A percentile compares a stretch with the other conserved stretches of the same genome.
Evolutionary conservation across 2,797 vertebrate species (phyloP).

Genomic region (Staurois parvus): DNA sequence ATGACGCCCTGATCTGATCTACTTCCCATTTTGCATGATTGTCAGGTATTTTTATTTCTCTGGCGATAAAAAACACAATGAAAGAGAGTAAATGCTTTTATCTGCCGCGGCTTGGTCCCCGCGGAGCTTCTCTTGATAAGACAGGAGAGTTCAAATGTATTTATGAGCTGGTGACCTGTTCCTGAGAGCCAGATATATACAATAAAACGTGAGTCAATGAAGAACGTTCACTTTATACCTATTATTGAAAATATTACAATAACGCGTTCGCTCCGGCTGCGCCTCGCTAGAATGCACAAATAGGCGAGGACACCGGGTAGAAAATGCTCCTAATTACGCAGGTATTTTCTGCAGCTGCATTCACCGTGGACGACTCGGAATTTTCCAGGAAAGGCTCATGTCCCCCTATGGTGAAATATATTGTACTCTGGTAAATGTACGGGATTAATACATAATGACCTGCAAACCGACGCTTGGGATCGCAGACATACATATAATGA

Average conservation of each 20-base stretch:
- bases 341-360: too few species aligned
- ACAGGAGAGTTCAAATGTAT: slow-evolving; percentile 33
- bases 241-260: neutral
- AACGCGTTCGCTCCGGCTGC: neutral
- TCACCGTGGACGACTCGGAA: too few species aligned
- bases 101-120: slow-evolving; percentile 41
- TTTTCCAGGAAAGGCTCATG: too few species aligned
- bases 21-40: slow-evolving; percentile 46
- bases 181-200: neutral
- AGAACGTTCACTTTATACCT: neutral
- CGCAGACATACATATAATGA: too few species aligned
- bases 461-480: too few species aligned
- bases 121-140: slow-evolving; percentile 25
- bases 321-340: too few species aligned
- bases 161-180: slow-evolving; percentile 27
- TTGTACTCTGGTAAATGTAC: too few species aligned
- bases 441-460: too few species aligned
- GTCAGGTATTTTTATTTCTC: slow-evolving; percentile 41
- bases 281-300: neutral
- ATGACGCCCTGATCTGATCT: slow-evolving; percentile 41
- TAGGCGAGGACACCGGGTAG: too few species aligned
- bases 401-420: too few species aligned
- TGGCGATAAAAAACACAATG: slow-evolving; percentile 46
- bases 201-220: neutral
- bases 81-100: slow-evolving; percentile 48